Conservation (phyloP, 2,888 invertebrate species). For the Sceliomorpha sp. region DNA sequence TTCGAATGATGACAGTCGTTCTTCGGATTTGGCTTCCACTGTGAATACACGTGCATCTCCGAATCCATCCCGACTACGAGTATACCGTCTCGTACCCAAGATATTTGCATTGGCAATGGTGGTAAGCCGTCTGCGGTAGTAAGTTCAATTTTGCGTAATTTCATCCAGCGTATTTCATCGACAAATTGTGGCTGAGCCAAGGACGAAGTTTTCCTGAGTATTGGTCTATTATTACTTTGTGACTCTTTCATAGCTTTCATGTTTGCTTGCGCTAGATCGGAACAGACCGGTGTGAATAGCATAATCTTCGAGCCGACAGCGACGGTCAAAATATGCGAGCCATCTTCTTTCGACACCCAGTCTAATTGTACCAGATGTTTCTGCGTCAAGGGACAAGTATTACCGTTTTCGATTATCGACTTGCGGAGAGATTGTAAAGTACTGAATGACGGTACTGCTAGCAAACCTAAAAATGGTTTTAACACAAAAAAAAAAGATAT, state of each 20-base stretch:
- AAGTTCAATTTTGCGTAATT: slow-evolving; percentile 92
- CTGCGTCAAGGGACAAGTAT: slow-evolving; percentile 93
- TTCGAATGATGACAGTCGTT: slow-evolving; percentile 75
- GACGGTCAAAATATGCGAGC: slow-evolving; percentile 97
- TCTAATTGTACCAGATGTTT: slow-evolving; percentile 97
- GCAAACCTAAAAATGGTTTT: slow-evolving; percentile 83
- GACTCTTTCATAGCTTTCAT: slow-evolving; percentile 95
- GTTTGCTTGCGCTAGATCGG: slow-evolving; percentile 96
- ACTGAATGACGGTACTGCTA: slow-evolving; percentile 95
- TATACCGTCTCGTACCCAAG: slow-evolving; percentile 99
- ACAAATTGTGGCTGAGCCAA: slow-evolving; percentile 93
- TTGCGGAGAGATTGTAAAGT: slow-evolving; percentile 92
- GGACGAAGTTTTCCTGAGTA: slow-evolving; percentile 94
- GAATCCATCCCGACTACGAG: slow-evolving; percentile 99
- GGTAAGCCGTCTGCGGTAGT: slow-evolving; percentile 97
- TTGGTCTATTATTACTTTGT: slow-evolving; percentile 90
- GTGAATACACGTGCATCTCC: slow-evolving; percentile 99
- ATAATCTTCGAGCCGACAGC: slow-evolving; percentile 96
- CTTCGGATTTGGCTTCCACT: slow-evolving; percentile 91
- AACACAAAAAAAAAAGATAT: slow-evolving; percentile 4
- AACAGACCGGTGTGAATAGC: slow-evolving; percentile 95
- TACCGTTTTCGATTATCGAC: slow-evolving; percentile 94
- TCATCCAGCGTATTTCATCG: slow-evolving; percentile 98
- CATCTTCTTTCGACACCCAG: slow-evolving; percentile 99
- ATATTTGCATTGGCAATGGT: slow-evolving; percentile 98